phyloP scores from a whole-genome alignment of 2,888 invertebrate genomes.

The Crossocerus cetratus region DNA sequence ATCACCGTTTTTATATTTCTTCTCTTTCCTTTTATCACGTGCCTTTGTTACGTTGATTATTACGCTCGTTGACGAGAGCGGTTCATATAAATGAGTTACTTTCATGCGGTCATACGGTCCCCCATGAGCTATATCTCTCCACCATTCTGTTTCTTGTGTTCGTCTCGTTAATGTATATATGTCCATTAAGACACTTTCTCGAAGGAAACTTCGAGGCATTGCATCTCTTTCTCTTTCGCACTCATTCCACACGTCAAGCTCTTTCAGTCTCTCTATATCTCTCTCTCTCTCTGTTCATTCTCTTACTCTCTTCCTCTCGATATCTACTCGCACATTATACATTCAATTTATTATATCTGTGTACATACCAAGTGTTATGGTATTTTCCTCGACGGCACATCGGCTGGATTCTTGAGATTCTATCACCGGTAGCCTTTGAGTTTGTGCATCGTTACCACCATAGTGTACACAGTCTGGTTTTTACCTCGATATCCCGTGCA shows the following conservation, averaged over 20 bases:
- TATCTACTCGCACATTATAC: slow-evolving; percentile 13
- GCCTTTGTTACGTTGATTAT: too few species aligned
- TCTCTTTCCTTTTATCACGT: too few species aligned
- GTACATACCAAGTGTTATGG: slow-evolving; percentile 29
- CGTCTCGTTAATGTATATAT: too few species aligned
- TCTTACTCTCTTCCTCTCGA: slow-evolving; percentile 7
- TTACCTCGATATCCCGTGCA: slow-evolving; percentile 19
- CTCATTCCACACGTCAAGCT: slow-evolving; percentile 52
- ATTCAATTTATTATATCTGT: slow-evolving; percentile 34
- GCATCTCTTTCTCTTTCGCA: too few species aligned
- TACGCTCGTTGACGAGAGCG: too few species aligned
- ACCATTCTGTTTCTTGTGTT: too few species aligned
- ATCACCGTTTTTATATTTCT: too few species aligned
- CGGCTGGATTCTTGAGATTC: slow-evolving; percentile 53
- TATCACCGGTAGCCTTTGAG: slow-evolving; percentile 51
- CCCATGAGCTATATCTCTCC: too few species aligned
- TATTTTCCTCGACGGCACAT: slow-evolving; percentile 49
- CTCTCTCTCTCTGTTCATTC: slow-evolving; percentile 18
- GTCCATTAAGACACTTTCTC: too few species aligned
- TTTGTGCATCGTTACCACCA: slow-evolving; percentile 57
- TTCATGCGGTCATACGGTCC: too few species aligned
- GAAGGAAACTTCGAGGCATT: too few species aligned
- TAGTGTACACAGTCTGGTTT: slow-evolving; percentile 38
- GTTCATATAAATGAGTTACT: too few species aligned
- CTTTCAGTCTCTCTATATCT: slow-evolving; percentile 44